phyloP scores from a whole-genome alignment of 2,113 vertebrate genomes.

The Etia nguti region DNA sequence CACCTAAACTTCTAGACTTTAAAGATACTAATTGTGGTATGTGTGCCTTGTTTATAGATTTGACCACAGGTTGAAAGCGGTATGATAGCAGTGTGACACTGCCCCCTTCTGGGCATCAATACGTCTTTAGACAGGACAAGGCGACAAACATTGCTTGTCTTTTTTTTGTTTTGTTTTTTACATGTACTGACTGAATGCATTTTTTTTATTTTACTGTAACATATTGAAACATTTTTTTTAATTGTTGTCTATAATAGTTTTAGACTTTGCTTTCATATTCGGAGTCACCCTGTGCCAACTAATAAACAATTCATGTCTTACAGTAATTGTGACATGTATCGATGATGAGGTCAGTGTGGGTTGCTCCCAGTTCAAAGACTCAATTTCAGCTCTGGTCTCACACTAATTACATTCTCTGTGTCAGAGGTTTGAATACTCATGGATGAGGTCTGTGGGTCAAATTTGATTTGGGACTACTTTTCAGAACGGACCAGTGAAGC shows the following conservation, averaged over 20 bases:
- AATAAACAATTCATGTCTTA: slow-evolving; percentile 16
- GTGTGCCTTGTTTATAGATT: not conserved
- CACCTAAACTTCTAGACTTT: not conserved
- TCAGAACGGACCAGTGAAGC: slow-evolving; percentile 1
- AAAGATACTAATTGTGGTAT: not conserved
- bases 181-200: not conserved
- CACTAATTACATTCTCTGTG: slow-evolving; percentile 13
- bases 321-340: not conserved
- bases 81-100: slow-evolving; percentile 32
- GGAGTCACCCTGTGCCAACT: not conserved
- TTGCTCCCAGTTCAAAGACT: slow-evolving; percentile 21
- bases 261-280: not conserved
- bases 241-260: not conserved
- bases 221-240: not conserved
- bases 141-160: not conserved
- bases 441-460: not conserved
- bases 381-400: slow-evolving; percentile 1
- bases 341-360: slow-evolving; percentile 7
- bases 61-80: not conserved
- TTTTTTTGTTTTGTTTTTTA: not conserved
- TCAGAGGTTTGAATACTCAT: not conserved
- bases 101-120: slow-evolving; percentile 63
- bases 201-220: not conserved
- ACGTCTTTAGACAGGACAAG: not conserved
- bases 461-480: not conserved